phyloP scores from a whole-genome alignment of 1,140 invertebrate genomes.

The Aporrectodea caliginosa region DNA sequence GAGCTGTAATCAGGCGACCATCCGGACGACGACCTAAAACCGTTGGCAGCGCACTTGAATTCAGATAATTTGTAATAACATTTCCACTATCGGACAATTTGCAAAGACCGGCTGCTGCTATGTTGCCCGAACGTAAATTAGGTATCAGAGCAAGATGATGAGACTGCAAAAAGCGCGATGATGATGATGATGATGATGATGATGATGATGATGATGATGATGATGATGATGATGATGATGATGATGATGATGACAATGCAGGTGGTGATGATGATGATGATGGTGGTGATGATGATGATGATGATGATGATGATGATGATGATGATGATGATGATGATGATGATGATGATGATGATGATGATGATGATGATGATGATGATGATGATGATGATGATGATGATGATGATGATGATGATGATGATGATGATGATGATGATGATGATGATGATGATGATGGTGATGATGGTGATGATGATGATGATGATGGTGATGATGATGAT shows the following conservation, averaged over 20 bases:
- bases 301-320: slow-evolving; percentile 1
- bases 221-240: neutral
- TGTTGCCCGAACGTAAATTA: no score
- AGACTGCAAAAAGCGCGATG: no score
- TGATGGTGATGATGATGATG: no score
- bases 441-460: neutral
- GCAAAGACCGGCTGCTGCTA: no score
- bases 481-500: no score
- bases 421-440: neutral
- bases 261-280: neutral
- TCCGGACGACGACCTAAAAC: no score
- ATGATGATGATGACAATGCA: neutral
- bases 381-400: neutral
- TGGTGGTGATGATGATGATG: neutral
- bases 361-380: neutral
- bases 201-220: neutral
- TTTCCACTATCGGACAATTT: no score
- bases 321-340: neutral
- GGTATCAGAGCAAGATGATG: no score
- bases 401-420: neutral
- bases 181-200: no score
- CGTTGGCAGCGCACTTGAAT: no score
- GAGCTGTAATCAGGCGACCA: no score
- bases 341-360: neutral
- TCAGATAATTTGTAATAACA: no score